Evolutionary conservation across 2,113 vertebrate genomes (phyloP).

Genomic region (Phyllostomus hastatus): DNA sequence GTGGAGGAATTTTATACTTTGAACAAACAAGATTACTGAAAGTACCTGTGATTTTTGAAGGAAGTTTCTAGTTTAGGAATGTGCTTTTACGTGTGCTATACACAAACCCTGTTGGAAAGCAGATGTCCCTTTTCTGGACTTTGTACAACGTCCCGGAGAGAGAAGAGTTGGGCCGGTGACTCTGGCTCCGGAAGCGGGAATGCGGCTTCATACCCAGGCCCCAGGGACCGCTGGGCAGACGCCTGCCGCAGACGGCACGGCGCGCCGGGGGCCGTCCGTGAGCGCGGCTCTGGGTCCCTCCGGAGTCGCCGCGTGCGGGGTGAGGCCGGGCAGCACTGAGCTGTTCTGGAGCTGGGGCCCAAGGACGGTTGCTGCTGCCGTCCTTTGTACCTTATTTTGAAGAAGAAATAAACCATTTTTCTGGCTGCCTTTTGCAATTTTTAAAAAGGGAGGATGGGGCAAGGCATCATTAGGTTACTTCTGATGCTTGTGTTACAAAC

Average conservation of each 20-base stretch:
- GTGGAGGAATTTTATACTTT: slow-evolving; percentile 65
- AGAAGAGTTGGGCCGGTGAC: neutral
- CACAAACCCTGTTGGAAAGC: slow-evolving; percentile 39
- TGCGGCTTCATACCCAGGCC: neutral
- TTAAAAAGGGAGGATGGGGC: neutral
- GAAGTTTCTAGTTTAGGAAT: slow-evolving; percentile 36
- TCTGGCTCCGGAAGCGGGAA: slow-evolving; percentile 15
- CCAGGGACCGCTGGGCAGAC: neutral
- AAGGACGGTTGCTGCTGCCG: neutral
- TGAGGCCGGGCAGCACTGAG: neutral
- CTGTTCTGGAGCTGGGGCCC: neutral
- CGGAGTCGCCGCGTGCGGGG: neutral
- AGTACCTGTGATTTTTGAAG: slow-evolving; percentile 55
- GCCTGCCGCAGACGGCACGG: neutral
- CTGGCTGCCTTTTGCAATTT: slow-evolving; percentile 9
- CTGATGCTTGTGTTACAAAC: slow-evolving; percentile 50
- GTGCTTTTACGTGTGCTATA: slow-evolving; percentile 20
- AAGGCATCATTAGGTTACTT: slow-evolving; percentile 37
- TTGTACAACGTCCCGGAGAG: neutral
- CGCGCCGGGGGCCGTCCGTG: neutral
- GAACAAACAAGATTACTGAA: slow-evolving; percentile 55
- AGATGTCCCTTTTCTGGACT: slow-evolving; percentile 17
- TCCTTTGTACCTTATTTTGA: slow-evolving; percentile 37
- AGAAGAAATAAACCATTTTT: slow-evolving; percentile 13
- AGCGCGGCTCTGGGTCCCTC: neutral